Evolutionary conservation across 2,888 invertebrate genomes (phyloP), one percentile per base, ranked within the genome.

Genomic region (Mesoligia furuncula): DNA sequence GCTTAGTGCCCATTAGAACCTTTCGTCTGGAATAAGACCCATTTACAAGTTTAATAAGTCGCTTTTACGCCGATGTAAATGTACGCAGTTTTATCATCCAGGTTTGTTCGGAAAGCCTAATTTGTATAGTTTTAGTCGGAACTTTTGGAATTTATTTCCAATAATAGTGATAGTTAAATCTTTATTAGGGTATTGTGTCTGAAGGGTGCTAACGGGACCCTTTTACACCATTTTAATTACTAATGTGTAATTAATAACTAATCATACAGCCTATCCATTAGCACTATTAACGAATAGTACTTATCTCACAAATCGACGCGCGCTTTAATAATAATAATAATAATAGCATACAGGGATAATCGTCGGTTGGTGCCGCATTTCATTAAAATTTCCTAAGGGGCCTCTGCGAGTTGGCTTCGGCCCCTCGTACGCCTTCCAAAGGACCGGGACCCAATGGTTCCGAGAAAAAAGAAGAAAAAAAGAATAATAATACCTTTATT

Each of bases 31-130:
- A 69, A 75, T 45, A 69, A 75, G 6, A 59, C 27, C 74, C 57
- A 75, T 64, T 80, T 68, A 59, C 57, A 75, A 75, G 57, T 42
- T 68, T 75, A 48, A 57, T 75, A 42, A 27, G 31, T 8, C 17
- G 54, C 39, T 45, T 39, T 67, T 9, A 27, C 24, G 42, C 9
- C n/a, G 13, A 20, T 31, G n/a, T 27, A 57, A 72, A 78, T 48
- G 57, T 48, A 17, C 13, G 4, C 13, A 48, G 48, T 57, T 79
- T 78, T 48, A 64, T n/a, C 64, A 39, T 4, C 15, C 48, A 57
- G 78, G 57, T 71, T 79, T 79, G 39, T 72, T 57, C 2, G 5
- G 1, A 31, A 70, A 67, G 2, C 27, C 15, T 76, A 17, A 24
- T 51, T 39, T 48, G 39, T 2, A 27, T 27, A 17, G 48, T 61